Conservation (phyloP, 1,140 invertebrate genomes). For the Meloidogyne floridensis region DNA sequence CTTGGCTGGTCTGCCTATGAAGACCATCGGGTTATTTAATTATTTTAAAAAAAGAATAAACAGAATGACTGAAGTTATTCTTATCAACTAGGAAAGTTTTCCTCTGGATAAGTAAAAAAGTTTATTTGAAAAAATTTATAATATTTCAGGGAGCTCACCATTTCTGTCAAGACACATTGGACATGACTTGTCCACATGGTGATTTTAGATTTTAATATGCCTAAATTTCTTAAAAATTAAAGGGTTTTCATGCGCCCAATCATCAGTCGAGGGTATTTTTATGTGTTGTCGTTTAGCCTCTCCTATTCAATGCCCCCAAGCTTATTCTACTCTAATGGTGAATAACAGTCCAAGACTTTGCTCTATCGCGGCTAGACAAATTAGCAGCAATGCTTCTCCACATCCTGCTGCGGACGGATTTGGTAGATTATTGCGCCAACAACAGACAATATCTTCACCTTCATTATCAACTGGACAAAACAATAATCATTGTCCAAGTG, state of each 20-base stretch:
- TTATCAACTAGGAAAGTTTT: too few relatives aligned
- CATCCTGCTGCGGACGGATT: neutral
- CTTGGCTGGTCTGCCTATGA: constrained; percentile 48
- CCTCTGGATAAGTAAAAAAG: too few relatives aligned
- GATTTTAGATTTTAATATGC: neutral
- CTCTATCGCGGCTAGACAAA: constrained; percentile 15
- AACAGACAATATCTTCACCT: neutral
- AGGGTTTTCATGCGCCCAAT: constrained; percentile 52
- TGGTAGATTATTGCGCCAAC: neutral
- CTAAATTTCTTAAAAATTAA: neutral
- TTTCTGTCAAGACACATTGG: constrained; percentile 49
- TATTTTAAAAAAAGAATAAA: neutral
- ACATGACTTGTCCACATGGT: constrained; percentile 51
- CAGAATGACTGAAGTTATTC: too few relatives aligned
- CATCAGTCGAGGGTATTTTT: constrained; percentile 48
- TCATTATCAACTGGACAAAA: constrained; percentile 9
- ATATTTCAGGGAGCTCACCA: constrained; percentile 45
- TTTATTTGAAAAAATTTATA: neutral
- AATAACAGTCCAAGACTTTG: constrained; percentile 52
- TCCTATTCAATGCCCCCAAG: constrained; percentile 40
- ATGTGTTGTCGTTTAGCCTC: constrained; percentile 52
- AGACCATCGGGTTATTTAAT: constrained; percentile 12
- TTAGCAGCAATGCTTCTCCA: neutral
- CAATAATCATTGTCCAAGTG: constrained; percentile 45
- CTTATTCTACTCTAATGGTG: constrained; percentile 42